A percentile compares a stretch with the other conserved stretches of the same genome.
Evolutionary conservation across 1,140 invertebrate genomes (phyloP).

Genomic region (Drosophila tsacasi): DNA sequence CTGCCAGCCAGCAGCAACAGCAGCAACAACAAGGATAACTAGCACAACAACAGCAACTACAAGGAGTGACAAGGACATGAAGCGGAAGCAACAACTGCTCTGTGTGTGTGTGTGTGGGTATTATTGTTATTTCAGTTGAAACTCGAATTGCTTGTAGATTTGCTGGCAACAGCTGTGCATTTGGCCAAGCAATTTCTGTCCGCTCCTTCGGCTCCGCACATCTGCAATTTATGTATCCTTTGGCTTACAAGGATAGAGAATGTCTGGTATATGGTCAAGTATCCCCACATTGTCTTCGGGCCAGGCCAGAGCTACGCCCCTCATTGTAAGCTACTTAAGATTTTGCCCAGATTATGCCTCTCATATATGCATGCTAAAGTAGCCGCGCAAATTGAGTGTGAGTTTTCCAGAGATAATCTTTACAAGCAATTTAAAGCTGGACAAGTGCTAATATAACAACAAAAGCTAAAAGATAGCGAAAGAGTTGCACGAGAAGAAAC

Average conservation of each 20-base stretch:
- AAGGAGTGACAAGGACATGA: slow-evolving; percentile 71
- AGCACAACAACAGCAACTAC: slow-evolving; percentile 29
- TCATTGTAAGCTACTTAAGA: slow-evolving; percentile 84
- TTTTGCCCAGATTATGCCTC: slow-evolving; percentile 75
- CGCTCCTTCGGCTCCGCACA: slow-evolving; percentile 47
- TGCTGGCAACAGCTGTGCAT: slow-evolving; percentile 79
- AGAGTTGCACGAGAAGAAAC: background rate
- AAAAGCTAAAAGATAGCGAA: slow-evolving; percentile 12
- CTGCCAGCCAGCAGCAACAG: slow-evolving; percentile 16
- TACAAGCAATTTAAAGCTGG: slow-evolving; percentile 82
- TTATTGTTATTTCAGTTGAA: slow-evolving; percentile 79
- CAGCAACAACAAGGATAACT: slow-evolving; percentile 42
- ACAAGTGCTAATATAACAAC: slow-evolving; percentile 81
- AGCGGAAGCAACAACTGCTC: slow-evolving; percentile 77
- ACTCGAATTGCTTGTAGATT: slow-evolving; percentile 75
- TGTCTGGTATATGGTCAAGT: slow-evolving; percentile 59
- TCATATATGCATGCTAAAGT: slow-evolving; percentile 74
- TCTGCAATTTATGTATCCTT: slow-evolving; percentile 82
- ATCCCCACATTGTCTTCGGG: slow-evolving; percentile 46
- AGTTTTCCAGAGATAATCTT: slow-evolving; percentile 83
- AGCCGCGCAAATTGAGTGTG: slow-evolving; percentile 83
- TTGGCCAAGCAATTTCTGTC: slow-evolving; percentile 62
- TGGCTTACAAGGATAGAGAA: slow-evolving; percentile 77
- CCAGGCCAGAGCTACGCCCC: slow-evolving; percentile 47
- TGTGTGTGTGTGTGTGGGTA: slow-evolving; percentile 30